Base-by-base conservation (phyloP, 1,140 invertebrate species). In the Pseudomyrmex flavicornis region DNA sequence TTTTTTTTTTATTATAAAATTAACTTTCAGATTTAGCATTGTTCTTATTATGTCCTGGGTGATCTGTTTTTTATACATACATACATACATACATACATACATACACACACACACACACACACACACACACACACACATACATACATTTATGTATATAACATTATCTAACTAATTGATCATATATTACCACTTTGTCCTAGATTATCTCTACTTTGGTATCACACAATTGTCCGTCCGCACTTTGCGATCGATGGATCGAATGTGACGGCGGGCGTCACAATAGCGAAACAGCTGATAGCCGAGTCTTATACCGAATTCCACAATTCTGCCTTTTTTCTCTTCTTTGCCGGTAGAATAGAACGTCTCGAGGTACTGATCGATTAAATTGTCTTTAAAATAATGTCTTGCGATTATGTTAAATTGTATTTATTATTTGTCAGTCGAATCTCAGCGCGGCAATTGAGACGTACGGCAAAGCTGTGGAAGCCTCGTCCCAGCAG, bases 171-270 rank as follows among this genome's bases (percentile, higher is more conserved):
- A 12, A 13, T 9, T 5, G n/a, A 26, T 44, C n/a, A 4, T 56
- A n/a, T 46, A 54, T 15, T n/a, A 66, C 12, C 20, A 26, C 84
- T 77, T 17, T 58, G 22, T 86, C 56, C n/a, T 79, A 96, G 96
- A 15, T 94, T 97, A 80, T 95, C 96, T 0, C 91, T 97, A 56
- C 90, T 97, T 46, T 97, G 97, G 96, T 97, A 97, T 90, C 96
- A 97, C 87, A 97, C 96, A 2, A 96, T 97, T 46, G 95, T 97
- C 1, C 93, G 96, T 48, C 97, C 96, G 50, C 97, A 97, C 91
- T 97, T 97, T 89, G 96, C 96, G 1, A 92, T 97, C 9, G 96
- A 97, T 89, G 96, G 96, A 2, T 94, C 91, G 35, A 96, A 96
- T 89, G 94, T 96, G 0, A 92, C 94, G 88, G 95, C 95, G 20